Conservation (phyloP, 2,113 vertebrate species). For the Nothoprocta perdicaria region DNA sequence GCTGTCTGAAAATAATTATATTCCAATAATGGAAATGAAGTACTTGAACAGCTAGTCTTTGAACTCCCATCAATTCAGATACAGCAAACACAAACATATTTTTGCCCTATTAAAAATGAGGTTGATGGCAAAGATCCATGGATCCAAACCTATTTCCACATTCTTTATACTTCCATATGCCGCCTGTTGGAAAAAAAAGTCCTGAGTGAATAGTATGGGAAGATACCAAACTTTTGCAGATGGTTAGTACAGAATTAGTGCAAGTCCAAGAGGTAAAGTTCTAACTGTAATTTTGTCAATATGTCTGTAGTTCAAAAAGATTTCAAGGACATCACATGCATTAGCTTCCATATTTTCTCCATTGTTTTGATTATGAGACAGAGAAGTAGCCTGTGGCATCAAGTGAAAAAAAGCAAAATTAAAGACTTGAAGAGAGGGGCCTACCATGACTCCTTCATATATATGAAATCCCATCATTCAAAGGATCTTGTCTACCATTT, state of each 20-base stretch:
- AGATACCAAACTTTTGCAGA: not conserved
- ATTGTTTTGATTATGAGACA: not conserved
- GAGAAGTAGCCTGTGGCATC: not conserved
- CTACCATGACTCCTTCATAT: not conserved
- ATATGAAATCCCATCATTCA: not conserved
- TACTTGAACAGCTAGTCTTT: constrained; percentile 33
- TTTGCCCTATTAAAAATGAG: constrained; percentile 10
- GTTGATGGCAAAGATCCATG: not conserved
- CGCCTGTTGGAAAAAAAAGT: not conserved
- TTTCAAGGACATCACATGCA: not conserved
- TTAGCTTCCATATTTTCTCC: not conserved
- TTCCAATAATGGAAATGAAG: not conserved
- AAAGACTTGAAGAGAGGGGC: not conserved
- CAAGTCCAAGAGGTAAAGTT: not conserved
- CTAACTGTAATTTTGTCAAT: not conserved
- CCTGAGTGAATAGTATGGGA: not conserved
- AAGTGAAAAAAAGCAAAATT: not conserved
- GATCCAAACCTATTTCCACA: not conserved
- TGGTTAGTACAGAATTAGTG: not conserved
- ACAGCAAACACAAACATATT: constrained; percentile 20
- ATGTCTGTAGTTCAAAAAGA: not conserved
- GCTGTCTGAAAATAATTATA: not conserved
- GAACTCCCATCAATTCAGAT: not conserved
- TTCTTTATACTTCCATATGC: not conserved
- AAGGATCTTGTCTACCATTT: not conserved